Evolutionary conservation across 2,113 vertebrate species (phyloP).

Genomic region (Hyperopisus bebe): DNA sequence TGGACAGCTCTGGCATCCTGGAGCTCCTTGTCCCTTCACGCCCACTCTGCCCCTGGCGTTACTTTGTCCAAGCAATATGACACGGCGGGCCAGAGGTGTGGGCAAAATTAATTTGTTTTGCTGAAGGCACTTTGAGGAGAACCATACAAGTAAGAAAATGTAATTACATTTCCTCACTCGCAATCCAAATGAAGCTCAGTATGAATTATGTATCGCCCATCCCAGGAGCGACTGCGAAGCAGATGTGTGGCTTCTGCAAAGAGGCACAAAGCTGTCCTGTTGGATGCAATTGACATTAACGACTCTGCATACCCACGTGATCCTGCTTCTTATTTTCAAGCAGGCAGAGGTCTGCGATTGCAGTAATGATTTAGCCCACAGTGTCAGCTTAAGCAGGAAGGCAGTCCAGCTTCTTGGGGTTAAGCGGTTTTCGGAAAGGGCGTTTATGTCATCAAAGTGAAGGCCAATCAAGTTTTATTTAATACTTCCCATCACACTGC

Average conservation of each 20-base stretch:
- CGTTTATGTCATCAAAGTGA: background rate
- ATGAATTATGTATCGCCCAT: constrained; percentile 52
- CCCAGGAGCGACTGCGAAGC: constrained; percentile 28
- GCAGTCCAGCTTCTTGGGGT: background rate
- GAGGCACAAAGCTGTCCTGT: constrained; percentile 22
- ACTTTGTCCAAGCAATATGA: background rate
- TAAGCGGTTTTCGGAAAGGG: background rate
- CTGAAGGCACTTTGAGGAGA: constrained; percentile 57
- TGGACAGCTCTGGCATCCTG: background rate
- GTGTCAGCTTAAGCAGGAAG: background rate
- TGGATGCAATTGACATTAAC: constrained; percentile 40
- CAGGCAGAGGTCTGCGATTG: background rate
- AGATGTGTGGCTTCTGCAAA: constrained; percentile 34
- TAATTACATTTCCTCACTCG: constrained; percentile 52
- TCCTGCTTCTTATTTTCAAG: background rate
- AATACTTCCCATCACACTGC: background rate
- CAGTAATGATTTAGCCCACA: background rate
- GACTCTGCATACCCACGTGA: background rate
- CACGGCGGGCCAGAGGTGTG: background rate
- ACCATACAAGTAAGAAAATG: constrained; percentile 53
- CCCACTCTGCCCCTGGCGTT: background rate
- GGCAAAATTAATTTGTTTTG: constrained; percentile 47
- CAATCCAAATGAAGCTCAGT: constrained; percentile 45
- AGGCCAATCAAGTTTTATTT: background rate
- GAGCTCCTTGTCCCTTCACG: background rate